Base-by-base conservation (phyloP, 1,140 invertebrate genomes). In the Drosophila dunni region DNA sequence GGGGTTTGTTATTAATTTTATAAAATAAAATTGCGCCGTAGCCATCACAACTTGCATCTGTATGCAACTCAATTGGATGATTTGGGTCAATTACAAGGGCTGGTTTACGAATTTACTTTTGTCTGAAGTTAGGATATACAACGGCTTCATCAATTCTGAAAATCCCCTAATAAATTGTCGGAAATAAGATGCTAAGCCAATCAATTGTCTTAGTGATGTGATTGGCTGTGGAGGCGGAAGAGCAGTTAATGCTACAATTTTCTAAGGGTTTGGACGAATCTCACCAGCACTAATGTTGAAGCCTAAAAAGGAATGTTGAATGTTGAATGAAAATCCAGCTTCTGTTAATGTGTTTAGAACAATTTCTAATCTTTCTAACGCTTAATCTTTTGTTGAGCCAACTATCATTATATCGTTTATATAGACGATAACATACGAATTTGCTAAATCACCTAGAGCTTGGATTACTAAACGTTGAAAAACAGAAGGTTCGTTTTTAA, bases 181-280 rank as follows among this genome's bases (percentile, higher is more conserved):
- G 60, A 62, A 48, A 10, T 66, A 60, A 17, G 62, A 66, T 24
- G 61, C 44, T 11, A 58, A 65, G 20, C 62, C 62, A 29, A 72
- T 65, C 44, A 65, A 56, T n/a, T 56, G 63, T 24, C 33, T 17
- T 38, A 57, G 50, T 46, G 45, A 13, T 17, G 64, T 29, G 10
- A 36, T 42, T 20, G 33, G 38, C 24, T 17, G 10, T 15, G 40
- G 63, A 45, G 40, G 64, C n/a, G n/a, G n/a, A n/a, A n/a, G n/a
- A n/a, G n/a, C n/a, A n/a, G n/a, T n/a, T n/a, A n/a, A n/a, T n/a
- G n/a, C n/a, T n/a, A n/a, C n/a, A n/a, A n/a, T 34, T 57, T 57
- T 57, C 54, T 57, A 13, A 2, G 54, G 54, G 20, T 57, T 42
- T 57, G 34, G 54, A 29, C 36, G 54, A 57, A 57, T 57, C 17